These are phyloP conservation scores for Apostichopus parvimensis DNA, from an alignment of 35 echinoderm and acorn worm genomes.

Conservation along the genomic window DNA sequence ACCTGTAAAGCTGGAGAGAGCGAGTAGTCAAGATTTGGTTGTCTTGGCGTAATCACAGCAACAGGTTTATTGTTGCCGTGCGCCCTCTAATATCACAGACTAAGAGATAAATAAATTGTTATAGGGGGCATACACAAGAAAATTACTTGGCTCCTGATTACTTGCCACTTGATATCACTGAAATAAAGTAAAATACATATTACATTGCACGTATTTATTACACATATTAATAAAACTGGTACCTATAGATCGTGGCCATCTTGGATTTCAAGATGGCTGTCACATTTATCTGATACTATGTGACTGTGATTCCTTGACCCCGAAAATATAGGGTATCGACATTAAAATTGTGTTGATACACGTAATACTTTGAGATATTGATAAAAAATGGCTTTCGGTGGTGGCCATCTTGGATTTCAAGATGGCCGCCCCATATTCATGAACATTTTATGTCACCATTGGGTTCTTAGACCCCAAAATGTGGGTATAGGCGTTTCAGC, in stretches of 20 bases:
- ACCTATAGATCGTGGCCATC: constrained; percentile 6
- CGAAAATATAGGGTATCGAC: background rate
- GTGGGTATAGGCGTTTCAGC: constrained; percentile 10
- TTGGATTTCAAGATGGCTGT: constrained; percentile 52
- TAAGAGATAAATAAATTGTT: too few species aligned
- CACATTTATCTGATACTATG: constrained; percentile 16
- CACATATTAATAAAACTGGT: background rate
- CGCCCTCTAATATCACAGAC: too few species aligned
- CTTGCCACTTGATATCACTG: too few species aligned
- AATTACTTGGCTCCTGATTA: too few species aligned
- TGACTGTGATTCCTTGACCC: constrained; percentile 2
- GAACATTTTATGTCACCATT: constrained; percentile 29
- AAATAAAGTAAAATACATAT: background rate
- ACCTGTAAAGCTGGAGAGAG: background rate
- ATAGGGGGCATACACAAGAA: too few species aligned
- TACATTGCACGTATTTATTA: constrained; percentile 2
- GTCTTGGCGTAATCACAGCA: too few species aligned
- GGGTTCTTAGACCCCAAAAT: constrained; percentile 39
- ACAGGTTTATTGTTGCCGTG: too few species aligned
- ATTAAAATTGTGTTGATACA: background rate
- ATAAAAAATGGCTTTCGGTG: background rate
- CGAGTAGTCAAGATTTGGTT: too few species aligned
- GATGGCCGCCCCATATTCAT: constrained; percentile 38
- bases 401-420: constrained; percentile 35
- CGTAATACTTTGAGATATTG: constrained; percentile 18